These are phyloP conservation scores for Platyscapa corneri DNA, from an alignment of 1,140 invertebrate species.

Conservation along the genomic window DNA sequence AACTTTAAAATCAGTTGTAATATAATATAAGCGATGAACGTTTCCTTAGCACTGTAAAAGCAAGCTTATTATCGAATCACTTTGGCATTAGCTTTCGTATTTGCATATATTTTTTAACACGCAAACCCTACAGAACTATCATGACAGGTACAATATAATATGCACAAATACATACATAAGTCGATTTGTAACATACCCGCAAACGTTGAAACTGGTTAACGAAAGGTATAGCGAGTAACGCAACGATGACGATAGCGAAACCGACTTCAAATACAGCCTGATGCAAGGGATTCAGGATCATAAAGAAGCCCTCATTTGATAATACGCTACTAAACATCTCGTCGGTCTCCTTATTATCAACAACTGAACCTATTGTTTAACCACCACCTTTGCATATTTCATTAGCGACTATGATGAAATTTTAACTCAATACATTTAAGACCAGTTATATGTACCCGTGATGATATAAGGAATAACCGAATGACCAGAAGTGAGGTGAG, in stretches of 20 bases:
- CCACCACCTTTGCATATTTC: background rate
- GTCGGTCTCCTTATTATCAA: constrained; percentile 35
- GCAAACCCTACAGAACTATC: too few species aligned
- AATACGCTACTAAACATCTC: constrained; percentile 64
- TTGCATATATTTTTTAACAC: too few species aligned
- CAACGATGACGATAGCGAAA: constrained; percentile 61
- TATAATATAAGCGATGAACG: too few species aligned
- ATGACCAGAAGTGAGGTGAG: background rate
- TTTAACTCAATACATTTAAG: background rate
- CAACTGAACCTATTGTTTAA: too few species aligned
- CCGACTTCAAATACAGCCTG: constrained; percentile 63
- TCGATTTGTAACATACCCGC: constrained; percentile 56
- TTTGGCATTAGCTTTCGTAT: too few species aligned
- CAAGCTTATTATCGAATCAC: too few species aligned
- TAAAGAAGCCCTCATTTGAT: constrained; percentile 49
- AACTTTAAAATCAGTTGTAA: too few species aligned
- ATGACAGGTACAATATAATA: too few species aligned
- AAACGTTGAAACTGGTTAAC: constrained; percentile 60
- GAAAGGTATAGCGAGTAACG: constrained; percentile 65
- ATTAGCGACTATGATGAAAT: too few species aligned
- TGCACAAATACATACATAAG: too few species aligned
- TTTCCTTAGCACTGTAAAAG: too few species aligned
- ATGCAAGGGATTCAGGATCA: constrained; percentile 64
- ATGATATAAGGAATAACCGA: background rate
- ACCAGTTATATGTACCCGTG: background rate